Base-by-base conservation (phyloP, 2,888 invertebrate genomes). In the Dromius quadrimaculatus region DNA sequence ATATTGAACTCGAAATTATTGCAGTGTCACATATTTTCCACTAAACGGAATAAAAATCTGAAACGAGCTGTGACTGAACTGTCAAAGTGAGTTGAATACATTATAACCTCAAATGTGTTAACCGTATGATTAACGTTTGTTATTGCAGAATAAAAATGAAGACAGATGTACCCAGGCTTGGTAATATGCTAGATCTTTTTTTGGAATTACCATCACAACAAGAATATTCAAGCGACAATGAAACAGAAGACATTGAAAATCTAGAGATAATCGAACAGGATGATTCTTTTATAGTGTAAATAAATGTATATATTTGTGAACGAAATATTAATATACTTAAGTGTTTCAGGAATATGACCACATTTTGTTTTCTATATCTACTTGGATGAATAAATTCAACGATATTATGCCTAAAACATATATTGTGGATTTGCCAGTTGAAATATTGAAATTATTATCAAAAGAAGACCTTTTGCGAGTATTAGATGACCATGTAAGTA, bases 381-480 rank as follows among this genome's bases (percentile, higher is more conserved):
- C 74, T 38, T 82, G 81, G 82, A 80, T 81, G 66, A 72, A 76
- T 32, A 73, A 68, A 57, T 81, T 82, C 69, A 75, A 79, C 74
- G 61, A 76, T 45, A 71, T 80, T 43, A 72, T 79, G 0, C 57
- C 79, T 1, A 73, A 77, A 71, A 79, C 80, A 11, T 74, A 79
- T 41, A 74, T 81, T 28, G 71, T 82, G 13, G 76, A 78, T 50
- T 72, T 82, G 36, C 77, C 79, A 1, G 66, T 73, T 2, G 76
- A 77, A 57, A 65, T 81, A 17, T 23, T 78, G n/a, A 66, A 76
- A 32, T 75, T 74, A 72, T 72, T 81, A 13, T 71, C 76, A 71
- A 75, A 71, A 20, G 75, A 75, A n/a, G n/a, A n/a, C n/a, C n/a
- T n/a, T n/a, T n/a, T n/a, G n/a, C 71, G 70, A 13, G 71, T 72